Base-by-base conservation (phyloP, 2,888 invertebrate species). In the Phyto melanocephala region DNA sequence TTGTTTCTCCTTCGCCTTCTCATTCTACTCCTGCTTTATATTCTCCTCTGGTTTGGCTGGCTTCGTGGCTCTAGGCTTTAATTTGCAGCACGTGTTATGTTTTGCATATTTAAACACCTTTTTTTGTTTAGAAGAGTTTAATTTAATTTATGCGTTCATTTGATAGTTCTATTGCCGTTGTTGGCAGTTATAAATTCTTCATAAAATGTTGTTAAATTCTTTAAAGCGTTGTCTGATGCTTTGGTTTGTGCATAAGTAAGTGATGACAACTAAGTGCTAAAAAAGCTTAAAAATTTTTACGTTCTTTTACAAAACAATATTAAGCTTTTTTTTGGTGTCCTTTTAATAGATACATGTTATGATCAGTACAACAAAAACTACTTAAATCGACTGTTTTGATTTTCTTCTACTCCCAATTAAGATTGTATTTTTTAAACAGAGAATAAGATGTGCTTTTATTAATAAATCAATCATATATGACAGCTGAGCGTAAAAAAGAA, bases 71-170 rank as follows among this genome's bases (percentile, higher is more conserved):
- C 47, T 17, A 47, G 47, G 58, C 65, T 60, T 60, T 42, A 68
- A 68, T 40, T 50, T 37, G 8, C 52, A 50, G 60, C 76, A 68
- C 76, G 76, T 76, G 76, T 13, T 52, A 24, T 35, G 10, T 58
- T 65, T 76, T 76, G 62, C 52, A 72, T 60, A 72, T 62, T 72
- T 63, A 13, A 37, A 50, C 72, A 72, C 13, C 72, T 62, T 28
- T 42, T 28, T 56, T 56, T 4, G 15, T 58, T 58, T 2, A 20
- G 54, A 10, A 33, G 33, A 47, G 33, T 13, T 35, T 33, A 35
- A 22, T 52, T 37, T 37, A 52, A 52, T 52, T 20, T 52, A 52
- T 37, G 13, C 37, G 13, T 67, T 52, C 65, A 67, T 50, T 67
- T 52, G 20, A 52, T 50, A 52, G 24, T 45, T 60, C 20, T 3